Percentiles rank a stretch among this genome's conserved stretches.
These are phyloP conservation scores for Sylvicapra grimmia DNA, from an alignment of 2,113 vertebrate species.

Conservation along the genomic window DNA sequence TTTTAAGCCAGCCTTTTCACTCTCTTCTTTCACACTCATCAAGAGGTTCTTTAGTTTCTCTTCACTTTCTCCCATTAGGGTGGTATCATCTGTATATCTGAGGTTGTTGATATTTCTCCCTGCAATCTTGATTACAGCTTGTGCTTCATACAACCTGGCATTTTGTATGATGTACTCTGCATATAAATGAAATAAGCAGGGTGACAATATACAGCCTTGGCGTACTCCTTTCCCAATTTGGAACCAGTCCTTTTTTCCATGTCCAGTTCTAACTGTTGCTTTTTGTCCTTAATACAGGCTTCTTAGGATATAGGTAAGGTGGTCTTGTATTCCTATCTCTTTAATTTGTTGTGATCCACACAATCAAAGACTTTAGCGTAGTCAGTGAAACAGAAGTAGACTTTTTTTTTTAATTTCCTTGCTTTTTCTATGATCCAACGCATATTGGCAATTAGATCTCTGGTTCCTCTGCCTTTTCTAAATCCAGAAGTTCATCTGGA, in stretches of 20 bases:
- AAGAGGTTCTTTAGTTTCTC: not conserved
- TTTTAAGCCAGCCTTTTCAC: not conserved
- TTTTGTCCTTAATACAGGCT: not conserved
- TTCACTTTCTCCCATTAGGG: not conserved
- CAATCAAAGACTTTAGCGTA: not conserved
- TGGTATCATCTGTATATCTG: not conserved
- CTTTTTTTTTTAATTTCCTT: not conserved
- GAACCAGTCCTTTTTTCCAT: not conserved
- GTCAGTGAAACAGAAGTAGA: not conserved
- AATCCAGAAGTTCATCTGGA: not conserved
- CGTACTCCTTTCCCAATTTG: not conserved
- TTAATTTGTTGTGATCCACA: not conserved
- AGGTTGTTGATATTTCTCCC: not conserved
- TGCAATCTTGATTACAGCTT: not conserved
- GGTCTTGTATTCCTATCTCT: not conserved
- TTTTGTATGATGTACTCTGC: not conserved
- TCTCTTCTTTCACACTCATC: not conserved
- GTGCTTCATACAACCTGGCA: not conserved
- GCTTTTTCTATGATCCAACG: not conserved
- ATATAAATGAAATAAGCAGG: not conserved
- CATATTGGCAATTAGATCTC: not conserved
- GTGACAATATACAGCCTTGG: not conserved
- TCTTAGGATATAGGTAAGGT: not conserved
- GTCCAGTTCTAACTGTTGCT: not conserved
- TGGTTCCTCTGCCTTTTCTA: not conserved